A percentile compares a stretch with the other conserved stretches of the same genome.
These are phyloP conservation scores for Hymenopus coronatus DNA, from an alignment of 2,888 invertebrate species.

Conservation along the genomic window DNA sequence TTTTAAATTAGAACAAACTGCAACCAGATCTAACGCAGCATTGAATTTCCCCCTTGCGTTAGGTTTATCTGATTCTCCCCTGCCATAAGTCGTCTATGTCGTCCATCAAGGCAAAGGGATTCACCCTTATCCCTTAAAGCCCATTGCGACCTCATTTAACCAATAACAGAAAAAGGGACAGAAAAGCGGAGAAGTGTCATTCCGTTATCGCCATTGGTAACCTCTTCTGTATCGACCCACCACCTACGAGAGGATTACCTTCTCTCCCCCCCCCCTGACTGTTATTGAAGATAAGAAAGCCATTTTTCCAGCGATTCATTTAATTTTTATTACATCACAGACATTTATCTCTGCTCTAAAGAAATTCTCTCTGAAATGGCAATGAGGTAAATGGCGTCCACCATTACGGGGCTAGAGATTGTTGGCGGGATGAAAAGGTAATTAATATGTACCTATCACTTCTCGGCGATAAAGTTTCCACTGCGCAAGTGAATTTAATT, in stretches of 20 bases:
- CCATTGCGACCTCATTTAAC: neutral
- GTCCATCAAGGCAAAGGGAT: neutral
- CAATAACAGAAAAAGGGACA: neutral
- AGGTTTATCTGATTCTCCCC: too few relatives aligned
- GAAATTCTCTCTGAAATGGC: neutral
- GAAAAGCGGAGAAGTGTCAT: neutral
- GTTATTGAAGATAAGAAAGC: neutral
- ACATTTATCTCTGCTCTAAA: neutral
- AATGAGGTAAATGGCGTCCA: neutral
- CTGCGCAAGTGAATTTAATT: too few relatives aligned
- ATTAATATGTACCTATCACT: neutral
- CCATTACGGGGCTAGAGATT: neutral
- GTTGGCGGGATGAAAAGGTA: neutral
- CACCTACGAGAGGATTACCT: neutral
- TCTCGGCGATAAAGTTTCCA: neutral
- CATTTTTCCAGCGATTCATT: neutral
- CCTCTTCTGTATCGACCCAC: neutral
- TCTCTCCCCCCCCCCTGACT: neutral
- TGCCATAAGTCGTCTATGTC: neutral
- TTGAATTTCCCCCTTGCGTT: neutral
- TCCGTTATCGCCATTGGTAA: neutral
- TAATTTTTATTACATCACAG: neutral
- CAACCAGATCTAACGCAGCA: neutral
- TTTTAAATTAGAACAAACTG: neutral
- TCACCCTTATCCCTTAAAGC: neutral